Base-by-base conservation (phyloP, 1,140 invertebrate species). In the Laupala kohalensis region DNA sequence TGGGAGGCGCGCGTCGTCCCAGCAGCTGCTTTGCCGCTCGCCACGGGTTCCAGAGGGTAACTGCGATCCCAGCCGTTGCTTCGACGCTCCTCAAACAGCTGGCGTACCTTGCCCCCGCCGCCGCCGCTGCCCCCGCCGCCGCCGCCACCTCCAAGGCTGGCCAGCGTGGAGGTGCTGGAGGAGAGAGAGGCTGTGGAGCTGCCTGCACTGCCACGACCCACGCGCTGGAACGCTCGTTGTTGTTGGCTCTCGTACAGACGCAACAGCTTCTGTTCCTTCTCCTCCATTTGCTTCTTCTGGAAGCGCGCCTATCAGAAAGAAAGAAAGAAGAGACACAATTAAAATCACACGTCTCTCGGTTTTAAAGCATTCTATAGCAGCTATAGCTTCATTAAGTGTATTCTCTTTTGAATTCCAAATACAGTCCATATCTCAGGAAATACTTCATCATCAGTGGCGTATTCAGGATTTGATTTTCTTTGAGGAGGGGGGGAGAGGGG, bases 11-110 rank as follows among this genome's bases (percentile, higher is more conserved):
- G 37, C 9, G 9, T 9, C 37, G 37, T 9, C 9, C 25, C 53
- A 24, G 69, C 6, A 6, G 23, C 19, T 4, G 69, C 24, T 53
- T 80, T 74, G 74, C 79, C 80, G 76, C 79, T 79, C 69, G 79
- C 79, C 53, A 90, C 80, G 0, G 91, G 91, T 76, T 92, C 89
- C 19, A 93, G 79, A 0, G 90, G 90, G 80, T 93, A 90, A 77
- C 90, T 91, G 72, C 89, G 89, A 81, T 93, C 91, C 74, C 92
- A 89, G 28, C 91, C 91, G 66, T 83, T 90, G 67, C 83, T 84
- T 28, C 90, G 84, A 19, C 90, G 83, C 76, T 92, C 90, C 74
- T 92, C 90, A 77, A 92, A 92, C 89, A 92, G 90, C 81, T 90
- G 89, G n/a, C 89, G 84, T 4, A 89, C 88, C 84, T 88, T 70